Conservation (phyloP, 1,140 invertebrate genomes). For the Hycleus cichorii region DNA sequence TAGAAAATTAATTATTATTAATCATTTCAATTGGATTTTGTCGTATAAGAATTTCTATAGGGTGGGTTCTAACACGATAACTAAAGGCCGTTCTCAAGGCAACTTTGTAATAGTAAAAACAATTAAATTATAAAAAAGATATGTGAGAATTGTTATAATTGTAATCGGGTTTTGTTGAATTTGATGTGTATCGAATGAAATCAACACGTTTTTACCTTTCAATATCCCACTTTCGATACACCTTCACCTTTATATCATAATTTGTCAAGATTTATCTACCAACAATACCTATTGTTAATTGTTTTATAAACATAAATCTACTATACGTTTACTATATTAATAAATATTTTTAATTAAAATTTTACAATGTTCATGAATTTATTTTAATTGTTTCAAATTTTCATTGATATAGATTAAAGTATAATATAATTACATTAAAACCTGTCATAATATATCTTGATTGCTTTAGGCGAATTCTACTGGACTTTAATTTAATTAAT, state of each 20-base stretch:
- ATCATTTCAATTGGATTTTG: no score
- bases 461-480: no score
- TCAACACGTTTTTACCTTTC: slow-evolving; percentile 16
- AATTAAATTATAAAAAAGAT: slow-evolving; percentile 6
- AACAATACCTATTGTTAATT: slow-evolving; percentile 10
- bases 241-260: slow-evolving; percentile 15
- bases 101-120: slow-evolving; percentile 1
- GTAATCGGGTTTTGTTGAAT: not conserved
- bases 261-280: slow-evolving; percentile 14
- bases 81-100: slow-evolving; percentile 13
- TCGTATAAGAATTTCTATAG: no score
- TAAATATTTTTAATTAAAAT: no score
- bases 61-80: slow-evolving; percentile 6
- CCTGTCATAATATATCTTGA: no score
- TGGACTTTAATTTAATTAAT: no score
- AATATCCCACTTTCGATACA: slow-evolving; percentile 8
- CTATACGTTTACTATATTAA: no score
- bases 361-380: no score
- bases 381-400: no score
- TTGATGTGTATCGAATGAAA: slow-evolving; percentile 18
- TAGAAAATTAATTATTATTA: no score
- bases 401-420: no score
- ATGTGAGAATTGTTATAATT: slow-evolving; percentile 8
- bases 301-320: not conserved
- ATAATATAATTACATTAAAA: no score